Evolutionary conservation across 2,113 vertebrate genomes (phyloP).

Genomic region (Columba janthina): DNA sequence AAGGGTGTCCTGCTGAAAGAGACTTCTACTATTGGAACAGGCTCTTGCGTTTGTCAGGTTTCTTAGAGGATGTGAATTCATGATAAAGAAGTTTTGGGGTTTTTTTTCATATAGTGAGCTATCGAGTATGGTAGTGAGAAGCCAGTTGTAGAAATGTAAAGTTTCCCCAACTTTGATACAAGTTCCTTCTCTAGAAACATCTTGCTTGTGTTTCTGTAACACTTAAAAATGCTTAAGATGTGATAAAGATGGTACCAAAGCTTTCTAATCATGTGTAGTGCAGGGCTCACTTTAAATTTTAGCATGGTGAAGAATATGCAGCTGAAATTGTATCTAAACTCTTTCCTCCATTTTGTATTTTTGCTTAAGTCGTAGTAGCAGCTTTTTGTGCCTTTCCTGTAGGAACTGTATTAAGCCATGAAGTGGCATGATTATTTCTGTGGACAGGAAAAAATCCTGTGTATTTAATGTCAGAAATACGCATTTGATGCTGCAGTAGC

Average conservation of each 20-base stretch:
- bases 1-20: background rate
- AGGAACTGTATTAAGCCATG: background rate
- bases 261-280: background rate
- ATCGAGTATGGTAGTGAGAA: background rate
- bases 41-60: background rate
- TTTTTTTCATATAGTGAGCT: background rate
- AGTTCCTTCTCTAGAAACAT: background rate
- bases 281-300: background rate
- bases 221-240: background rate
- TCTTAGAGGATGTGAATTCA: background rate
- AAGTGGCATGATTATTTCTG: background rate
- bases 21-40: background rate
- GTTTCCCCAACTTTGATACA: background rate
- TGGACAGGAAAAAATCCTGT: background rate
- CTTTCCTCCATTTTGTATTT: background rate
- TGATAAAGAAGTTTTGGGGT: background rate
- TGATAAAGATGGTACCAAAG: background rate
- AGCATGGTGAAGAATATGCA: background rate
- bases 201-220: background rate
- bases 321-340: background rate
- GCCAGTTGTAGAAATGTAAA: background rate
- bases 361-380: background rate
- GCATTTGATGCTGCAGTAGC: background rate
- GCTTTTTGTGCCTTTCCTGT: background rate
- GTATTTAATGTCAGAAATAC: background rate